A percentile compares a stretch with the other conserved stretches of the same genome.
phyloP scores from a whole-genome alignment of 2,888 invertebrate genomes.

The Lasiommata megera region DNA sequence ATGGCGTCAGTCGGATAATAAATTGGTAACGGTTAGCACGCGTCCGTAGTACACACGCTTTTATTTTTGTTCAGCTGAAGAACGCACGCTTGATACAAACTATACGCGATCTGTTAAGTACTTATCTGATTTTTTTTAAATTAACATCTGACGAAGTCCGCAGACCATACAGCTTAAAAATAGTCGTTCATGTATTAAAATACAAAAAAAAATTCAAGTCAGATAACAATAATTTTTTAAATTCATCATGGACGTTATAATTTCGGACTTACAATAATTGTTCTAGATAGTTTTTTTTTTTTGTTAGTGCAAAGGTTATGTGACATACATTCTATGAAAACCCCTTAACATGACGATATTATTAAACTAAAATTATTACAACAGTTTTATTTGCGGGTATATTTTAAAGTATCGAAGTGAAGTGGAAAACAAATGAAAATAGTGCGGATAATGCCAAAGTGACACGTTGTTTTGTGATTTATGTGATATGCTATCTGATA shows the following conservation, averaged over 20 bases:
- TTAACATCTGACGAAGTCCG: too few relatives aligned
- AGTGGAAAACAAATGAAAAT: conserved; percentile 4
- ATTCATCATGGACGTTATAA: too few relatives aligned
- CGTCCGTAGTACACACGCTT: background rate
- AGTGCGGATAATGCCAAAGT: conserved; percentile 22
- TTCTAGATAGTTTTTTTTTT: too few relatives aligned
- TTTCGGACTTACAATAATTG: too few relatives aligned
- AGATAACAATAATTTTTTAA: too few relatives aligned
- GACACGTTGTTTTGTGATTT: conserved; percentile 37
- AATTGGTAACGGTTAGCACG: conserved; percentile 3
- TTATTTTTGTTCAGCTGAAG: too few relatives aligned
- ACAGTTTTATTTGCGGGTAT: background rate
- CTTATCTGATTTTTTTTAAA: too few relatives aligned
- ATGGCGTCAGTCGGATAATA: conserved; percentile 1
- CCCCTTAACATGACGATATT: background rate
- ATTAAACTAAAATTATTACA: background rate
- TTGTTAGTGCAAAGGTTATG: background rate
- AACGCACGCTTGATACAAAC: background rate
- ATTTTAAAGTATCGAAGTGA: background rate
- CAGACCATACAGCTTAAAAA: too few relatives aligned
- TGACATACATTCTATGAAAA: background rate
- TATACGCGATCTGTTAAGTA: background rate
- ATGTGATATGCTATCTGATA: conserved; percentile 46
- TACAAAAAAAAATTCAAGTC: too few relatives aligned
- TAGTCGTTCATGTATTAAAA: too few relatives aligned